A percentile compares a stretch with the other conserved stretches of the same genome.
Evolutionary conservation across 2,888 invertebrate genomes (phyloP).

Genomic region (Shargacucullia verbasci): DNA sequence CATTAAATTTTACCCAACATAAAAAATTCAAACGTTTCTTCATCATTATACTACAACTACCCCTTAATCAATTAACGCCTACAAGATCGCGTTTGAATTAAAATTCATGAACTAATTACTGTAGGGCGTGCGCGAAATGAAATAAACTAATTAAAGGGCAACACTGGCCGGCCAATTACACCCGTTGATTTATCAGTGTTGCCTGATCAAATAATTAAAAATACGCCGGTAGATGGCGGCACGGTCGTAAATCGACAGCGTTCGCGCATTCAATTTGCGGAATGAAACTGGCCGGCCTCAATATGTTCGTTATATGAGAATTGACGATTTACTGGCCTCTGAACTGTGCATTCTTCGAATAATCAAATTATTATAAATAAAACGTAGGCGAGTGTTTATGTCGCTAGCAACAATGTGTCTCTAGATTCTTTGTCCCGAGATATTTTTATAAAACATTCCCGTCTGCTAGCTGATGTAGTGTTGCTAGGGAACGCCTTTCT

Average conservation of each 20-base stretch:
- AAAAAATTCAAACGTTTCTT: constrained; percentile 14
- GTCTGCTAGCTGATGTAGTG: too few relatives aligned
- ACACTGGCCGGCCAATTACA: constrained; percentile 77
- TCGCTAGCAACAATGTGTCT: constrained; percentile 12
- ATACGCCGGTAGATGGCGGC: constrained; percentile 74
- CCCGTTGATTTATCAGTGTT: constrained; percentile 81
- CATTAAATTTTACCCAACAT: constrained; percentile 23
- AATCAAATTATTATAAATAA: constrained; percentile 54
- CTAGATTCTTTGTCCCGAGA: constrained; percentile 13
- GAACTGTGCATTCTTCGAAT: constrained; percentile 49
- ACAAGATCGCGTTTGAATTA: constrained; percentile 59
- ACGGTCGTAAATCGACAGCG: constrained; percentile 71
- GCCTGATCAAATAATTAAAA: constrained; percentile 88
- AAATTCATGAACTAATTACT: constrained; percentile 78
- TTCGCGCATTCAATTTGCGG: constrained; percentile 81
- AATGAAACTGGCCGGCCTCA: constrained; percentile 69
- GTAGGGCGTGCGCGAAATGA: constrained; percentile 73
- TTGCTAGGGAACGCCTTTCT: constrained; percentile 11
- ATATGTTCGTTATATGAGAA: constrained; percentile 65
- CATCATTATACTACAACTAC: constrained; percentile 26
- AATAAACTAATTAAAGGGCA: constrained; percentile 81
- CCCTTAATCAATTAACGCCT: constrained; percentile 66
- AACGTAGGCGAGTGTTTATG: constrained; percentile 21
- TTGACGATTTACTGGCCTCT: constrained; percentile 54
- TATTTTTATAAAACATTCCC: constrained; percentile 19